A percentile compares a stretch with the other conserved stretches of the same genome.
These are phyloP conservation scores for Hirundichthys speculiger DNA, from an alignment of 2,113 vertebrate genomes.

Conservation along the genomic window DNA sequence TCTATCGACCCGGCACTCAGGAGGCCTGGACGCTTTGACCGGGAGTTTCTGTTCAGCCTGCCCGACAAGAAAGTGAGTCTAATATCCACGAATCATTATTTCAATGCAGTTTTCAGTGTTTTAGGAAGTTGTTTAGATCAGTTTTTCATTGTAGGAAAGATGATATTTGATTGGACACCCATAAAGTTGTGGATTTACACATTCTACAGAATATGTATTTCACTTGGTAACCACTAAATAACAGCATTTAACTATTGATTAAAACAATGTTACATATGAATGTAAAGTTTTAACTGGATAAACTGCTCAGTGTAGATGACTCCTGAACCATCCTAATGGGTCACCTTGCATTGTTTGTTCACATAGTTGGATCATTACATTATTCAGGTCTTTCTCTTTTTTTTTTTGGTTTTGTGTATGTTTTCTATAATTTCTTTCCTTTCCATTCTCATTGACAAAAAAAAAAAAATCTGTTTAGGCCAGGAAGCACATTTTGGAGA, in stretches of 20 bases:
- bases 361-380: slow-evolving; percentile 44
- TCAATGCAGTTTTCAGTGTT: neutral
- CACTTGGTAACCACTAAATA: too few relatives aligned
- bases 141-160: too few relatives aligned
- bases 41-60: slow-evolving; percentile 98
- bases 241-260: too few relatives aligned
- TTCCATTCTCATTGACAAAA: neutral
- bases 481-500: slow-evolving; percentile 98
- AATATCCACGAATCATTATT: neutral
- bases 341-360: slow-evolving; percentile 23
- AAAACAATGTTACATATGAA: neutral
- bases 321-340: slow-evolving; percentile 22
- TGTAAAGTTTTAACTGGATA: neutral
- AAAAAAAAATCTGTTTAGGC: slow-evolving; percentile 88
- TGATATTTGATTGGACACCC: too few relatives aligned
- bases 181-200: too few relatives aligned
- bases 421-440: neutral
- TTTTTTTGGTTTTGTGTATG: neutral
- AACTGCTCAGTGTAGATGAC: slow-evolving; percentile 16
- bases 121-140: too few relatives aligned
- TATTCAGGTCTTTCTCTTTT: slow-evolving; percentile 20
- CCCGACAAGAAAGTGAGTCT: slow-evolving; percentile 92
- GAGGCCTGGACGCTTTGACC: slow-evolving; percentile 99
- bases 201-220: too few relatives aligned
- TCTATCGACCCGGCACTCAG: slow-evolving; percentile 99